phyloP scores from a whole-genome alignment of 2,888 invertebrate genomes.

The Nasonia oneida region DNA sequence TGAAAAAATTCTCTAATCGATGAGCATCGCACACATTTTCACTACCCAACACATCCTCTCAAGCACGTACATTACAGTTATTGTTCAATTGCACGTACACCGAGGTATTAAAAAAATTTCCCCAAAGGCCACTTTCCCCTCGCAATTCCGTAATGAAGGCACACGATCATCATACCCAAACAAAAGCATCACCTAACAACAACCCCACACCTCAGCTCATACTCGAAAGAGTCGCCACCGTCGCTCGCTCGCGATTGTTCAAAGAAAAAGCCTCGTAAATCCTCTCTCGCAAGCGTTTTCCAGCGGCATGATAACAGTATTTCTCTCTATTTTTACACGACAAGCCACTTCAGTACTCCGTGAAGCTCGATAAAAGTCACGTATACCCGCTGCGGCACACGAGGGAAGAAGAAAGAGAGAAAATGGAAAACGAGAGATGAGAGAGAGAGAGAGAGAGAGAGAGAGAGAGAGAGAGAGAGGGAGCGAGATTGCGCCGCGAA shows the following conservation, averaged over 20 bases:
- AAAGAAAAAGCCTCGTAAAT: slow-evolving; percentile 47
- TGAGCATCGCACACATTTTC: background rate
- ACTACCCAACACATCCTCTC: background rate
- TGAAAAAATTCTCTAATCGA: background rate
- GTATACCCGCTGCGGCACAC: background rate
- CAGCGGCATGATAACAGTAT: slow-evolving; percentile 45
- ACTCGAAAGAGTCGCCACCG: background rate
- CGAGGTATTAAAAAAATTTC: slow-evolving; percentile 17
- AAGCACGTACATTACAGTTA: background rate
- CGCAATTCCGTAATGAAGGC: background rate
- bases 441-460: background rate
- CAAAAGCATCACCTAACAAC: background rate
- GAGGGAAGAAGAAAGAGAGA: background rate
- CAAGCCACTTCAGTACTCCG: slow-evolving; percentile 55
- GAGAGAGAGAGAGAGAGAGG: background rate
- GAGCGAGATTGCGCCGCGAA: slow-evolving; percentile 46
- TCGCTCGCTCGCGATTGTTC: slow-evolving; percentile 30
- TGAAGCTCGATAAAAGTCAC: slow-evolving; percentile 47
- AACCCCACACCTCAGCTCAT: background rate
- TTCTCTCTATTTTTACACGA: slow-evolving; percentile 55
- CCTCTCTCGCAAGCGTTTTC: background rate
- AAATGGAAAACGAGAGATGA: background rate
- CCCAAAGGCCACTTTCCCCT: background rate
- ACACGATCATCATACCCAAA: background rate
- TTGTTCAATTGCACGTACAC: slow-evolving; percentile 33